These are phyloP conservation scores for Mormoops blainvillei DNA, from an alignment of 2,113 vertebrate genomes.

Conservation along the genomic window DNA sequence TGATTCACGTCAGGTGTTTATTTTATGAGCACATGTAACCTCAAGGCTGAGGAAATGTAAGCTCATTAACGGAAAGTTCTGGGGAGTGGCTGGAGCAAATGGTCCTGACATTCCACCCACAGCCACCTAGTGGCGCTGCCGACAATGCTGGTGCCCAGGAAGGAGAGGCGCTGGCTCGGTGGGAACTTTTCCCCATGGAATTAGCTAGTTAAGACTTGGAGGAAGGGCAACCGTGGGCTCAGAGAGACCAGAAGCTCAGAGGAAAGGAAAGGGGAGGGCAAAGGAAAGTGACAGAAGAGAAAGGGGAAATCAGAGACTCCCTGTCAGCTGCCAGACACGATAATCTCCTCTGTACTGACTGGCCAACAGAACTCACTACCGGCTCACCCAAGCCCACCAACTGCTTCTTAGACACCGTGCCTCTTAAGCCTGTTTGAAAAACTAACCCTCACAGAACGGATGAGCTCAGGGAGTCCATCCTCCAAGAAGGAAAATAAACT, in stretches of 20 bases:
- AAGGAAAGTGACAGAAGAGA: background rate
- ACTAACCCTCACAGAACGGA: background rate
- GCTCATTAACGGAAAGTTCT: background rate
- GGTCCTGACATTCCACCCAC: background rate
- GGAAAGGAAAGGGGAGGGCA: background rate
- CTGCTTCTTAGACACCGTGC: background rate
- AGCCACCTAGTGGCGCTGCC: background rate
- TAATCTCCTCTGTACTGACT: background rate
- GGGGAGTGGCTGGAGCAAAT: background rate
- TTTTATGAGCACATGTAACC: background rate
- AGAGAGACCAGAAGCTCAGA: background rate
- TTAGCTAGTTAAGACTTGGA: background rate
- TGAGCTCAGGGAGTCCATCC: background rate
- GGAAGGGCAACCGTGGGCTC: background rate
- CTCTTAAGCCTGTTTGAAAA: background rate
- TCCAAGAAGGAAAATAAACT: background rate
- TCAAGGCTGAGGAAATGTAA: background rate
- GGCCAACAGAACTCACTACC: background rate
- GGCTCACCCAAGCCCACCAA: background rate
- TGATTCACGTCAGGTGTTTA: rapidly evolving
- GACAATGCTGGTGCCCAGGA: rapidly evolving
- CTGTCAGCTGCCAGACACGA: rapidly evolving
- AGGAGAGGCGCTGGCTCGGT: background rate
- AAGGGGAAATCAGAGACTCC: background rate
- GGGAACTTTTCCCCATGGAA: background rate